Evolutionary conservation across 2,797 vertebrate genomes (phyloP).

Genomic region (Sphenodon punctatus): DNA sequence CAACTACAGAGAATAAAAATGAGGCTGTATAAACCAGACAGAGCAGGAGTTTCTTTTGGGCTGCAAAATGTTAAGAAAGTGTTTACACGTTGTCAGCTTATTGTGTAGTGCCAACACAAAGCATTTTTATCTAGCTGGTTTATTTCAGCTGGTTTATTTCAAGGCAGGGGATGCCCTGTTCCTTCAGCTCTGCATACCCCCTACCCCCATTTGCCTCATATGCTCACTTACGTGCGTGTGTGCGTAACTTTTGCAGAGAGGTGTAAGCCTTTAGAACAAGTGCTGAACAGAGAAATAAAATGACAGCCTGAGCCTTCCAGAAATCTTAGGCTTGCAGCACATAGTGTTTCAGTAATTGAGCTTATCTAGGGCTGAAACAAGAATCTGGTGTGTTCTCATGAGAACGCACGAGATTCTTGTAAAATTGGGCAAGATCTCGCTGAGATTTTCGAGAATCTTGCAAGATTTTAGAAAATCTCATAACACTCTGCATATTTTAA

Average conservation of each 20-base stretch:
- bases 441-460: too few relatives aligned
- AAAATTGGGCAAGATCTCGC: too few relatives aligned
- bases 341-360: too few relatives aligned
- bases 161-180: background rate
- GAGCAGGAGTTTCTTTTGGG: conserved; percentile 60
- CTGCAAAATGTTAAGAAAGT: conserved; percentile 67
- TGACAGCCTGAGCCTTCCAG: too few relatives aligned
- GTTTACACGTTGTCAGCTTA: conserved; percentile 50
- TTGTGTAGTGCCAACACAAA: conserved; percentile 4
- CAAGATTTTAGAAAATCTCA: too few relatives aligned
- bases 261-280: too few relatives aligned
- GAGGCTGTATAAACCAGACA: conserved; percentile 52
- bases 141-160: background rate
- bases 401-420: too few relatives aligned
- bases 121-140: conserved; percentile 1
- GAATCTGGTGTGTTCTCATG: too few relatives aligned
- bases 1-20: conserved; percentile 58
- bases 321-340: too few relatives aligned
- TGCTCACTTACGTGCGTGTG: background rate
- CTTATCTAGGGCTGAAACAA: too few relatives aligned
- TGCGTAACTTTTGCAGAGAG: background rate
- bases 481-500: too few relatives aligned
- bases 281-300: too few relatives aligned
- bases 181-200: background rate
- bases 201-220: background rate